Base-by-base conservation (phyloP, 2,888 invertebrate species). In the Agrotis segetum region DNA sequence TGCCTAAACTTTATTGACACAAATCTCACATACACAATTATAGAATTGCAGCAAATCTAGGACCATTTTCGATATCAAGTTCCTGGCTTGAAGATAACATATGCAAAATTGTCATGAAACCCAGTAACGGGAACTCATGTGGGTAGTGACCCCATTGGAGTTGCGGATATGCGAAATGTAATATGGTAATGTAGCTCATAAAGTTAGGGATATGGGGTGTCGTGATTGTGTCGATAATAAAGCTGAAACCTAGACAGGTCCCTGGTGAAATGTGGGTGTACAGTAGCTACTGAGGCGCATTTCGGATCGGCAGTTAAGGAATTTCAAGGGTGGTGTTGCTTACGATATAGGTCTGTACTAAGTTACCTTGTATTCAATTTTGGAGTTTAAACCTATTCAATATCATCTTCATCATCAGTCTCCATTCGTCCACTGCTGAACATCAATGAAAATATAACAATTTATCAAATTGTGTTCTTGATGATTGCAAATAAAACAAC, bases 121-220 rank as follows among this genome's bases (percentile, higher is more conserved):
- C 73, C 58, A 70, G 69, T 65, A 80, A 83, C 77, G 83, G 81
- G 85, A 81, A 72, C 83, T 74, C 7, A 70, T 72, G 83, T 83
- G 83, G 83, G 83, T 29, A 72, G 74, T 84, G 83, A 81, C 85
- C 81, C 74, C 69, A 70, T 77, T 79, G 64, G 44, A 65, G 44
- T 66, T 60, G 66, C 59, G 78, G 78, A 82, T 68, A 79, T 59
- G 67, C 29, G 52, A 53, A 64, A 56, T 67, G 53, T 60, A 52
- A 76, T 66, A 68, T 66, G 59, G 61, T 52, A 17, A 77, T 63
- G 44, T 55, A 56, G 62, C 47, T 50, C 3, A 52, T 55, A 47
- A 63, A 52, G 40, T 65, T 58, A 71, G 34, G 55, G 59, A 46
- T 68, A 58, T 67, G 29, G 19, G 19, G 19, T 34, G 19, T 61